phyloP scores from a whole-genome alignment of 1,140 invertebrate genomes.

The Drosophila melanica region DNA sequence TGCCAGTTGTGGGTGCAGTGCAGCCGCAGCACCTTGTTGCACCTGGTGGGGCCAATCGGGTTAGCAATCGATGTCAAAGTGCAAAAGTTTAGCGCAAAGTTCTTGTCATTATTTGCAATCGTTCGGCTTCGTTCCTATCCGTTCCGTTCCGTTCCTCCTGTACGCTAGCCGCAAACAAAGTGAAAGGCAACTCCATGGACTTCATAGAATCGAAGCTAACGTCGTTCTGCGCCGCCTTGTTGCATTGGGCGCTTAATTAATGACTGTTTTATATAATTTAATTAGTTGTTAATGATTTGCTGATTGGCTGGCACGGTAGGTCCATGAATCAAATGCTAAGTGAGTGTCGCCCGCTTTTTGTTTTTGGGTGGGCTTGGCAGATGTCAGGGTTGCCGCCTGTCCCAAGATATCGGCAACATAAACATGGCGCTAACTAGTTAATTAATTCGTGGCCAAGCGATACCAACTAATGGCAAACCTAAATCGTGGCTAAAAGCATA shows the following conservation, averaged over 20 bases:
- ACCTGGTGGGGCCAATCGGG: slow-evolving; percentile 42
- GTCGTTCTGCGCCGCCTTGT: slow-evolving; percentile 44
- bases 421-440: slow-evolving; percentile 46
- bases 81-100: slow-evolving; percentile 77
- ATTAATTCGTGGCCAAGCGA: slow-evolving; percentile 36
- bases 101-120: slow-evolving; percentile 77
- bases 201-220: slow-evolving; percentile 15
- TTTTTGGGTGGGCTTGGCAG: slow-evolving; percentile 68
- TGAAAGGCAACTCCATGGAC: slow-evolving; percentile 54
- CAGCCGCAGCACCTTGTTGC: slow-evolving; percentile 24
- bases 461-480: slow-evolving; percentile 30
- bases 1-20: slow-evolving; percentile 51
- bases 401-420: slow-evolving; percentile 17
- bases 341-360: slow-evolving; percentile 42
- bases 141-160: slow-evolving; percentile 33
- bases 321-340: slow-evolving; percentile 71
- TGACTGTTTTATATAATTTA: slow-evolving; percentile 79
- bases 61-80: slow-evolving; percentile 68
- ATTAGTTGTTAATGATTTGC: slow-evolving; percentile 81
- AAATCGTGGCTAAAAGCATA: not conserved
- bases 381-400: slow-evolving; percentile 69
- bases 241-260: slow-evolving; percentile 69
- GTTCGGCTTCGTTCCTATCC: slow-evolving; percentile 5
- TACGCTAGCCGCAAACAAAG: slow-evolving; percentile 46
- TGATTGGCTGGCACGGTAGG: slow-evolving; percentile 60